These are phyloP conservation scores for Drosophila elegans DNA, from an alignment of 1,140 invertebrate genomes.

Conservation along the genomic window DNA sequence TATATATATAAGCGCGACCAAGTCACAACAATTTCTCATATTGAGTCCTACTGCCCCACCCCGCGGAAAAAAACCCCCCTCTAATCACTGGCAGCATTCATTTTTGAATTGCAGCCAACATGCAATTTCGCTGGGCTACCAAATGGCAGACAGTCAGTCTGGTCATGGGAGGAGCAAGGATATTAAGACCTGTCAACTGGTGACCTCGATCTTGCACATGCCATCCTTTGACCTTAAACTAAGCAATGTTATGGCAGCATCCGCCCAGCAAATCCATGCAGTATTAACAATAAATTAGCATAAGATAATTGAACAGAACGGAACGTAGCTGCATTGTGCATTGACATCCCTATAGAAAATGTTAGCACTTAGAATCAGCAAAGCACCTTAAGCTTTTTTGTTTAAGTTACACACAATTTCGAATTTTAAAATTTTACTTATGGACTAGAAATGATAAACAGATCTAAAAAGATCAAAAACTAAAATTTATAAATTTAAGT, in stretches of 20 bases:
- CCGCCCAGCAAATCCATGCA: conserved; percentile 6
- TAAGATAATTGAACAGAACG: not conserved
- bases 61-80: not conserved
- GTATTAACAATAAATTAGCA: conserved; percentile 25
- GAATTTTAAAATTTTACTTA: too few relatives aligned
- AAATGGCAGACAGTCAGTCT: not conserved
- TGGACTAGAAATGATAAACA: too few relatives aligned
- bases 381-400: too few relatives aligned
- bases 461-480: too few relatives aligned
- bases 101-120: conserved; percentile 43
- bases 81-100: conserved; percentile 20
- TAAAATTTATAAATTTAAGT: too few relatives aligned
- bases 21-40: conserved; percentile 29
- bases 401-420: too few relatives aligned
- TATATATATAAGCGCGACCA: conserved; percentile 8
- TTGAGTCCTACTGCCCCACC: not conserved
- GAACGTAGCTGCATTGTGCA: too few relatives aligned
- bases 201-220: conserved; percentile 3
- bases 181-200: not conserved
- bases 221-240: conserved; percentile 61
- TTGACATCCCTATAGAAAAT: not conserved
- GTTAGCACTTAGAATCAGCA: too few relatives aligned
- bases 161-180: conserved; percentile 19
- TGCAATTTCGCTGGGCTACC: not conserved
- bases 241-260: conserved; percentile 23